Conservation (phyloP, 2,888 invertebrate species). For the Malthinus seriepunctatus region DNA sequence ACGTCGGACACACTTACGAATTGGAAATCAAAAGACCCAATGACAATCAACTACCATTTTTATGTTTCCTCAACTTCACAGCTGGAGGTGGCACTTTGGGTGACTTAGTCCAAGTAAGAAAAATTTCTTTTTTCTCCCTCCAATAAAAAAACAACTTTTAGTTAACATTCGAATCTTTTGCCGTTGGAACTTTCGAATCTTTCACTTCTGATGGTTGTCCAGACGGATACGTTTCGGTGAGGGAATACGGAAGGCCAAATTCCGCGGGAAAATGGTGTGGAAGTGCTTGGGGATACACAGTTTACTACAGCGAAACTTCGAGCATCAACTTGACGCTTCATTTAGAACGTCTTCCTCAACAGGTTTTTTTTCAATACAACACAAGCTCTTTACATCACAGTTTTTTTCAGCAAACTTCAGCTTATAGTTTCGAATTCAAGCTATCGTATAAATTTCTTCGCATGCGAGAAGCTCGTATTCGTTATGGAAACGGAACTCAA, state of each 20-base stretch:
- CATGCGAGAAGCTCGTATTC: slow-evolving; percentile 73
- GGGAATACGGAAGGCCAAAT: slow-evolving; percentile 70
- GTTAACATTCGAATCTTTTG: slow-evolving; percentile 83
- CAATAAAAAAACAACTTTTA: slow-evolving; percentile 9
- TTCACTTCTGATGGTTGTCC: slow-evolving; percentile 79
- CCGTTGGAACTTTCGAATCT: slow-evolving; percentile 78
- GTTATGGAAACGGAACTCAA: slow-evolving; percentile 76
- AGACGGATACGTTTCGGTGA: slow-evolving; percentile 80
- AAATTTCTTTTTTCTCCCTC: slow-evolving; percentile 31
- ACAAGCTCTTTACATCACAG: neutral
- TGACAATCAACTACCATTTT: slow-evolving; percentile 71
- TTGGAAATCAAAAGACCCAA: slow-evolving; percentile 75
- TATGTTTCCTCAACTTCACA: slow-evolving; percentile 83
- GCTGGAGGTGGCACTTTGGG: slow-evolving; percentile 77
- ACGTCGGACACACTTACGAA: slow-evolving; percentile 79
- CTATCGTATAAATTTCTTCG: slow-evolving; percentile 82
- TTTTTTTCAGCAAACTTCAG: slow-evolving; percentile 64
- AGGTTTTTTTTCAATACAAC: slow-evolving; percentile 55
- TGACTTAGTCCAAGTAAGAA: slow-evolving; percentile 76
- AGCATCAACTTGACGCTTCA: slow-evolving; percentile 77
- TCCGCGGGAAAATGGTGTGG: slow-evolving; percentile 84
- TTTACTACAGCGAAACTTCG: slow-evolving; percentile 81
- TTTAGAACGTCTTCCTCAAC: slow-evolving; percentile 71
- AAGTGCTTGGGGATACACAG: slow-evolving; percentile 82
- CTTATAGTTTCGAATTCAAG: slow-evolving; percentile 82